These are phyloP conservation scores for Hyposoter didymator DNA, from an alignment of 2,888 invertebrate genomes.

Conservation along the genomic window DNA sequence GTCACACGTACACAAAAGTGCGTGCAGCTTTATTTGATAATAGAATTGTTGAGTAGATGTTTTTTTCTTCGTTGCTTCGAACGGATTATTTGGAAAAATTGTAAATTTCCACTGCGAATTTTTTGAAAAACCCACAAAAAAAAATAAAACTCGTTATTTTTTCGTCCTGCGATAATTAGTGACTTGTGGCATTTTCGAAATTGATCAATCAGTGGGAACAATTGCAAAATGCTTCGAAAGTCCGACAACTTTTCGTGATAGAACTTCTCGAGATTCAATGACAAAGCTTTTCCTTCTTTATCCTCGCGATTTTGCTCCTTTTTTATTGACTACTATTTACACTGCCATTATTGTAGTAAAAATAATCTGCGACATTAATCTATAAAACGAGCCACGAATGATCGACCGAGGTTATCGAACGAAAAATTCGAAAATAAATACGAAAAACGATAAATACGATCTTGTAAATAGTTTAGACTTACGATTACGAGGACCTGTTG, in stretches of 20 bases:
- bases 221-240: constrained; percentile 7
- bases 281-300: constrained; percentile 1
- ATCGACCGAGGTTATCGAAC: constrained; percentile 49
- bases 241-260: constrained; percentile 4
- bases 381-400: constrained; percentile 59
- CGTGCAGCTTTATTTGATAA: not conserved
- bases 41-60: not conserved
- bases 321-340: constrained; percentile 54
- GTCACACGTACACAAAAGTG: constrained; percentile 13
- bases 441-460: constrained; percentile 38
- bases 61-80: not conserved
- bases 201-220: not conserved
- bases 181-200: constrained; percentile 8
- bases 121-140: not conserved
- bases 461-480: constrained; percentile 67
- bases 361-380: constrained; percentile 57
- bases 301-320: constrained; percentile 22
- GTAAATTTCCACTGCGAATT: not conserved
- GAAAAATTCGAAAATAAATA: constrained; percentile 28
- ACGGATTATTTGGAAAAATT: not conserved
- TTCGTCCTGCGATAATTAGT: constrained; percentile 2
- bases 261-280: constrained; percentile 36
- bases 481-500: constrained; percentile 65
- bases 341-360: constrained; percentile 68
- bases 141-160: not conserved